Percentiles rank a stretch among this genome's conserved stretches.
phyloP scores from a whole-genome alignment of 2,888 invertebrate species.

The Hemicrepidius hirtus region DNA sequence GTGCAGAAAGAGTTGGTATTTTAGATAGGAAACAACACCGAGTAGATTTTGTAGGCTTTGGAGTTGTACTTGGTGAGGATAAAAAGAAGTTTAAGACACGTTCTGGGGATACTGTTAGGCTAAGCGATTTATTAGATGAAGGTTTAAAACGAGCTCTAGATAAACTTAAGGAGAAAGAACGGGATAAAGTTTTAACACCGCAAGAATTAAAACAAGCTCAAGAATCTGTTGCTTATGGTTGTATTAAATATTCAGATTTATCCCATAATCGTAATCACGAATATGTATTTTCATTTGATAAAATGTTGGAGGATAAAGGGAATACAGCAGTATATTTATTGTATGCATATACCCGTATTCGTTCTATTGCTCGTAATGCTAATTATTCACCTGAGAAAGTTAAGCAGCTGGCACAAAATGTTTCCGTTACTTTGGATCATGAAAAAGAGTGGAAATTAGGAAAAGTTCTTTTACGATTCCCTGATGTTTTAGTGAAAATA shows the following conservation, averaged over 20 bases:
- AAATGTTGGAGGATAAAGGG: constrained; percentile 99
- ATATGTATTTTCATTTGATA: constrained; percentile 98
- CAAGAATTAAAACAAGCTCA: constrained; percentile 90
- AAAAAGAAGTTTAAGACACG: constrained; percentile 99
- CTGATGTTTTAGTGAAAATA: constrained; percentile 89
- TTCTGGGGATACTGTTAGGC: constrained; percentile 92
- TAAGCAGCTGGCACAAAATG: constrained; percentile 76
- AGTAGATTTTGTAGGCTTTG: constrained; percentile 95
- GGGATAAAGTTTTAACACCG: constrained; percentile 86
- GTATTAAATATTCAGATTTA: constrained; percentile 98
- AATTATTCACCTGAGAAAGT: constrained; percentile 79
- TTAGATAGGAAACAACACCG: constrained; percentile 77
- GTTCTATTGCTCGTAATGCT: constrained; percentile 90
- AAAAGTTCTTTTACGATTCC: constrained; percentile 89
- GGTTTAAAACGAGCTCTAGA: constrained; percentile 88
- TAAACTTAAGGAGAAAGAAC: constrained; percentile 90
- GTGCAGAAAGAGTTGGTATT: constrained; percentile 86
- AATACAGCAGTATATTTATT: constrained; percentile 98
- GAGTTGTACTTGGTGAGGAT: constrained; percentile 98
- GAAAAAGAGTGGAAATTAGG: constrained; percentile 96
- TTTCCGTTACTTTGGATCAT: constrained; percentile 84
- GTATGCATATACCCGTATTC: constrained; percentile 95
- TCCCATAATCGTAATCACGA: constrained; percentile 95
- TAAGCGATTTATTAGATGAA: constrained; percentile 93
- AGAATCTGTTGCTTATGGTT: constrained; percentile 96